Percentiles rank a stretch among this genome's conserved stretches.
Evolutionary conservation across 1,140 invertebrate species (phyloP).

Genomic region (Amyelois transitella): DNA sequence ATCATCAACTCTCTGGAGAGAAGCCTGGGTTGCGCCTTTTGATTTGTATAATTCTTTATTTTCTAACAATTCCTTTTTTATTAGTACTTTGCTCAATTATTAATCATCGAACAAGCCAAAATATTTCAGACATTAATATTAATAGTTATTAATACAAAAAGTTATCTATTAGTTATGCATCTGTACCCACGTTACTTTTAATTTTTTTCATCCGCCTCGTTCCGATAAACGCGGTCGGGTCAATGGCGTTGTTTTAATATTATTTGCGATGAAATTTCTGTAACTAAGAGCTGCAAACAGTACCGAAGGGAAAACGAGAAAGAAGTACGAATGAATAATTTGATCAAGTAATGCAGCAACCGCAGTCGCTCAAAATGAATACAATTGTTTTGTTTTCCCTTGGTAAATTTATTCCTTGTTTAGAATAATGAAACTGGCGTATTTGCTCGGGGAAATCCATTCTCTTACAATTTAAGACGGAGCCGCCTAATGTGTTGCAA

Average conservation of each 20-base stretch:
- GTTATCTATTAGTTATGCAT: not conserved
- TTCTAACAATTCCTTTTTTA: too few species aligned
- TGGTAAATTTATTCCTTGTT: constrained; percentile 65
- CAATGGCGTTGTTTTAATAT: constrained; percentile 55
- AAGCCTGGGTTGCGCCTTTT: too few species aligned
- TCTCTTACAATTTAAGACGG: constrained; percentile 62
- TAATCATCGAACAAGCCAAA: too few species aligned
- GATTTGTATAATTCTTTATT: too few species aligned
- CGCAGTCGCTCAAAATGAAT: constrained; percentile 63
- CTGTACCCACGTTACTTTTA: not conserved
- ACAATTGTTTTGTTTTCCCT: constrained; percentile 69
- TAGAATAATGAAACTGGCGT: constrained; percentile 67
- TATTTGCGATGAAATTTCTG: constrained; percentile 23
- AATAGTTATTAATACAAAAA: not conserved
- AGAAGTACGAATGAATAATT: constrained; percentile 52
- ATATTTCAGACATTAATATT: too few species aligned
- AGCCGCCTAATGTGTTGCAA: constrained; percentile 53
- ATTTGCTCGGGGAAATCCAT: constrained; percentile 62
- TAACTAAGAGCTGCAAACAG: constrained; percentile 23
- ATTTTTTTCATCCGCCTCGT: constrained; percentile 49
- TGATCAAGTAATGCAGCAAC: constrained; percentile 61
- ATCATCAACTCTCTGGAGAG: too few species aligned
- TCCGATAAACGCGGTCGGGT: constrained; percentile 35
- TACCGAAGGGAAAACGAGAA: constrained; percentile 22
- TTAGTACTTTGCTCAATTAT: too few species aligned